Evolutionary conservation across 1,140 invertebrate species (phyloP), one percentile per base, ranked within the genome.

Genomic region (Pygmarrhopalites habei): DNA sequence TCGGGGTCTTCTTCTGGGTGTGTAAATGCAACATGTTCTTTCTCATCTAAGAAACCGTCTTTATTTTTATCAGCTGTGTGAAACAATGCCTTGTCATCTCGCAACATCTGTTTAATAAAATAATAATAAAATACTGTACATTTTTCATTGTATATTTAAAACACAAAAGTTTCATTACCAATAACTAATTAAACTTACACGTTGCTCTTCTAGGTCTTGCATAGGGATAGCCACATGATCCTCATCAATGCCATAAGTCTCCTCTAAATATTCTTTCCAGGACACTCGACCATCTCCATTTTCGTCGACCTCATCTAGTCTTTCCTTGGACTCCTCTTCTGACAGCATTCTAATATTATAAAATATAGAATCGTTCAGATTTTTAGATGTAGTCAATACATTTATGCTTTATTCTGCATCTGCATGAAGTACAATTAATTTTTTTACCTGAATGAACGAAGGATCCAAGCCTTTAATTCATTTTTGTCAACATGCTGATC

Each of bases 1-100:
- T 84, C 81, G 41, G 85, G 83, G 77, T 90, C 87, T 75, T 98
- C 93, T 77, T 97, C 93, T 0, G 95, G 95, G 79, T 94, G 92
- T 41, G 88, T 86, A 74, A 97, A 98, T 10, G 86, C 83, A 70
- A 88, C 78, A 78, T 91, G 97, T 78, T 99, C 95, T 23, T 85
- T 77, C 26, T 80, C 72, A 71, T 87, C 81, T 29, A 99, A 80
- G 49, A 79, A 75, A 2, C 86, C 87, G 78, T 98, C 91, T 46
- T 85, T 82, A 75, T 98, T 85, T 23, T 78, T 71, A 80, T 98
- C 95, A 2, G 95, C 94, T 7, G 85, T 84, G 57, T 84, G 75
- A 77, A 95, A 98, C 75, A 94, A 85, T 51, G 83, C 79, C 73
- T 88, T 86, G 75, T 98, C 95, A 74, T 94, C 88, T 61, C 69